phyloP scores from a whole-genome alignment of 2,888 invertebrate genomes.

The Lasioglossum oenotherae region DNA sequence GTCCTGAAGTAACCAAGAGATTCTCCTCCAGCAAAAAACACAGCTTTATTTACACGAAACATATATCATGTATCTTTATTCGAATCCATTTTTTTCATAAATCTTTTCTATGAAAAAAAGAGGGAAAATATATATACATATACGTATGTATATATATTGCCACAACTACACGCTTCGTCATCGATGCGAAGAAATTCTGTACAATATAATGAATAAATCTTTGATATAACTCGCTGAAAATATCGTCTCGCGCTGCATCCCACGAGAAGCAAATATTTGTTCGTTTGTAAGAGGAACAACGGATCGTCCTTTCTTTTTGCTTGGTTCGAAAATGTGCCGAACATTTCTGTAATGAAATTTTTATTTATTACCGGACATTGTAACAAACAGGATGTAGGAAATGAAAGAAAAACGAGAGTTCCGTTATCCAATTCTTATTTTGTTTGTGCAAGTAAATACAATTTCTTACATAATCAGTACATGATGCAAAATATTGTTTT shows the following conservation, averaged over 20 bases:
- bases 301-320: not conserved
- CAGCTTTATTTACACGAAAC: slow-evolving; percentile 35
- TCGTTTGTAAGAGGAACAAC: not conserved
- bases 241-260: slow-evolving; percentile 6
- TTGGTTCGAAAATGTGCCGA: not conserved
- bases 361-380: not conserved
- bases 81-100: slow-evolving; percentile 24
- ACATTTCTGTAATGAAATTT: not conserved
- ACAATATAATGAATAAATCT: slow-evolving; percentile 57
- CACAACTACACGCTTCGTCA: slow-evolving; percentile 14
- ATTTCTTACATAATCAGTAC: slow-evolving; percentile 63
- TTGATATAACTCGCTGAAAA: slow-evolving; percentile 52
- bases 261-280: slow-evolving; percentile 10
- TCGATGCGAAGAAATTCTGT: slow-evolving; percentile 47
- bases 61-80: slow-evolving; percentile 38
- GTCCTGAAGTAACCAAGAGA: slow-evolving; percentile 8
- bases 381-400: not conserved
- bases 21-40: not conserved
- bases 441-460: slow-evolving; percentile 64
- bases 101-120: slow-evolving; percentile 42
- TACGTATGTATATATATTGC: slow-evolving; percentile 11
- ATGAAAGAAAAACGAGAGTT: slow-evolving; percentile 7
- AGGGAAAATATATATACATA: not conserved
- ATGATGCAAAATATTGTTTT: slow-evolving; percentile 60
- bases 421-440: slow-evolving; percentile 58